Base-by-base conservation (phyloP, 2,888 invertebrate species). In the Oeneis ivallda region DNA sequence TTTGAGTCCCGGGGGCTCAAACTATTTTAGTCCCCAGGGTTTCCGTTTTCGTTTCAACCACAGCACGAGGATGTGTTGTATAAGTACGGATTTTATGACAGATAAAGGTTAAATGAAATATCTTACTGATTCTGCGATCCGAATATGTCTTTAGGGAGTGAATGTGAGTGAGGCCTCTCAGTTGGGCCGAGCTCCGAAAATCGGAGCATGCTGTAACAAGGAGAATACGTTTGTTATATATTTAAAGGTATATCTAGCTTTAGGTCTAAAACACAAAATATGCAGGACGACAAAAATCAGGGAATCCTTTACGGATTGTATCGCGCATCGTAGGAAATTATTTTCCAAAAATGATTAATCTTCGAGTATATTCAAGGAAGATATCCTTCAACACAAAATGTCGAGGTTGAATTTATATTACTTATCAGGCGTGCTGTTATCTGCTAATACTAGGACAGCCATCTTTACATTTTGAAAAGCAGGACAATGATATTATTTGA, bases 171-270 rank as follows among this genome's bases (percentile, higher is more conserved):
- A 34, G 72, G 74, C 66, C 75, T 69, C 71, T 75, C 75, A 53
- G 64, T 67, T 41, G 75, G 74, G 61, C 73, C 75, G 65, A 77
- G 93, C 83, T 96, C 96, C 75, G 95, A 93, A 61, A 96, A 95
- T 82, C 95, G 94, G 79, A 95, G 88, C 75, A 95, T 93, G 86
- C 95, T 94, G 92, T 8, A 89, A 76, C 77, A 78, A 75, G 57
- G 57, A 69, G 60, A 72, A 70, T 13, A 65, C 26, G 52, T 49
- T 60, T 64, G 15, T 58, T 58, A 63, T n/a, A n/a, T n/a, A n/a
- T n/a, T n/a, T n/a, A n/a, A n/a, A n/a, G n/a, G n/a, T n/a, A n/a
- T 57, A 34, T 34, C 43, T 50, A 50, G 43, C 19, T 43, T 43
- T 43, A 43, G 45, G 45, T 45, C 45, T 45, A 45, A 11, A 17